A percentile compares a stretch with the other conserved stretches of the same genome.
These are phyloP conservation scores for Nyctalus aviator DNA, from an alignment of 2,797 vertebrate species.

Conservation along the genomic window DNA sequence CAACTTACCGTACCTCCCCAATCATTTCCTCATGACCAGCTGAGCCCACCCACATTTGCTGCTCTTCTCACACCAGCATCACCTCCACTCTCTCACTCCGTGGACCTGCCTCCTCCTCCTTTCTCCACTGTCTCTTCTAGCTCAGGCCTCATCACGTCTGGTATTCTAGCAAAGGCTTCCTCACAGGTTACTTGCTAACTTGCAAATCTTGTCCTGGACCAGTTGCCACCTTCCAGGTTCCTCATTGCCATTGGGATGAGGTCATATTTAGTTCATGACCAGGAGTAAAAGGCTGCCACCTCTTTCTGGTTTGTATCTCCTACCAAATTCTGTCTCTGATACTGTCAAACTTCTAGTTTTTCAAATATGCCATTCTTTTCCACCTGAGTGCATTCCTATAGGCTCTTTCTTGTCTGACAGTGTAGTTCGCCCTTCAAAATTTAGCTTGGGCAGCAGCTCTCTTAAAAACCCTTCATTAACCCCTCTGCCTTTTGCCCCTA, in stretches of 20 bases:
- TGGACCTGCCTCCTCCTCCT: background rate
- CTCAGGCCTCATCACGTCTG: background rate
- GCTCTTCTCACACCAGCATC: background rate
- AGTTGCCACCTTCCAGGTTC: background rate
- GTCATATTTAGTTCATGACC: background rate
- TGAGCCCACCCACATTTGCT: background rate
- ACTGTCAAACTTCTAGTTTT: background rate
- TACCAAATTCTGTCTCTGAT: background rate
- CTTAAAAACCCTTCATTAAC: background rate
- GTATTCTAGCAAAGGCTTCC: background rate
- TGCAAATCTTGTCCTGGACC: background rate
- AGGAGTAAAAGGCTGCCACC: background rate
- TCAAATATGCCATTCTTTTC: background rate
- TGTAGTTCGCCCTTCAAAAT: background rate
- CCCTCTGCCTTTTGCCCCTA: background rate
- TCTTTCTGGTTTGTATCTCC: background rate
- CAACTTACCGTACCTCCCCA: background rate
- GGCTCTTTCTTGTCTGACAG: background rate
- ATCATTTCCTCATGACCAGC: background rate
- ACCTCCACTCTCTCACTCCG: background rate
- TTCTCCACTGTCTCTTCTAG: background rate
- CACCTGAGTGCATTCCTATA: background rate
- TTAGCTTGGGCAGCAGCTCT: background rate
- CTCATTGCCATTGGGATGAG: background rate
- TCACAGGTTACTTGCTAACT: background rate